phyloP scores from a whole-genome alignment of 2,888 invertebrate species.

The Nyleta sp. region DNA sequence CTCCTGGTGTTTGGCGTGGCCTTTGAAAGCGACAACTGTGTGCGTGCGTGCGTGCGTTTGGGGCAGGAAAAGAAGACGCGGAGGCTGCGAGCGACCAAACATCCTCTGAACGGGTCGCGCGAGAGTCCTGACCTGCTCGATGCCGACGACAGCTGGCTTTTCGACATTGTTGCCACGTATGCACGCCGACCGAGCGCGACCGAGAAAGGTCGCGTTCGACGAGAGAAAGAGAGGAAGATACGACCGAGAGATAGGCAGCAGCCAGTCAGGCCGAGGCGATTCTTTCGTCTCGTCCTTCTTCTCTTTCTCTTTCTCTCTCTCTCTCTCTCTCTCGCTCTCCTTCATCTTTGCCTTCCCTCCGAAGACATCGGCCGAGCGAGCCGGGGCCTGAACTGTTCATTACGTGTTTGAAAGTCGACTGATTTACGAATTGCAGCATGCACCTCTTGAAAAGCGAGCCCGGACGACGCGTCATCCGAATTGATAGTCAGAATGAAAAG shows the following conservation, averaged over 20 bases:
- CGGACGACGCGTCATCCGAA: no score
- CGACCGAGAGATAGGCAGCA: conserved; percentile 39
- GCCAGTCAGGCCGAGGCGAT: conserved; percentile 23
- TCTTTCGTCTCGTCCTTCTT: conserved; percentile 4
- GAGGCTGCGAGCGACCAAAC: conserved; percentile 57
- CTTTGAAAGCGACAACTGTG: not conserved
- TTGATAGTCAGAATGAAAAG: no score
- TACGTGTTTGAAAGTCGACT: conserved; percentile 54
- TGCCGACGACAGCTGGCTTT: conserved; percentile 64
- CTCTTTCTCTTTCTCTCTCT: not conserved
- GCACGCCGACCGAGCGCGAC: conserved; percentile 11
- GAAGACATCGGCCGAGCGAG: no score
- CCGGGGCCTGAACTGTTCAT: conserved; percentile 40
- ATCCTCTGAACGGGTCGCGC: conserved; percentile 45
- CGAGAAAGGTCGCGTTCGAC: not conserved
- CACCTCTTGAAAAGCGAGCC: no score
- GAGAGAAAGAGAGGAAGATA: conserved; percentile 21
- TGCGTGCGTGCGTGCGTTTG: not conserved
- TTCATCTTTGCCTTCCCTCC: no score
- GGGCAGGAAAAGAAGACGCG: not conserved
- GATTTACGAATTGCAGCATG: no score
- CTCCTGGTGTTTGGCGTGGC: no score
- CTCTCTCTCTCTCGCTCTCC: no score
- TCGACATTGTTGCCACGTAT: conserved; percentile 63
- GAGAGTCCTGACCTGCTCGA: conserved; percentile 63